Conservation (phyloP, 2,888 invertebrate genomes). For the Rhamphomyia laevipes region DNA sequence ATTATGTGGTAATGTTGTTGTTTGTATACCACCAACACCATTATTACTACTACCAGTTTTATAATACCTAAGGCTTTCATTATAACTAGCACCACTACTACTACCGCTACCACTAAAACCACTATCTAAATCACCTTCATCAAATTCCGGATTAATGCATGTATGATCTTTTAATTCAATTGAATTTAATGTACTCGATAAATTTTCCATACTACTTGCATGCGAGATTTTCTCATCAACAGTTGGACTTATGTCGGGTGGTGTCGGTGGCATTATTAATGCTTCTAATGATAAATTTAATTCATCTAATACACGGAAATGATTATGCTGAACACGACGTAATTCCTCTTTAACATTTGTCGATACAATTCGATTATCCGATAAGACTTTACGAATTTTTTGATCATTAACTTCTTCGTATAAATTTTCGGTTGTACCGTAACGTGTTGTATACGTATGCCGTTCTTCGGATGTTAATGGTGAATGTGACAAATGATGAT, state of each 20-base stretch:
- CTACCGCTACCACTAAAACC: constrained; percentile 55
- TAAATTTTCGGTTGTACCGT: constrained; percentile 63
- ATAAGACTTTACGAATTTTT: constrained; percentile 35
- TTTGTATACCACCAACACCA: constrained; percentile 17
- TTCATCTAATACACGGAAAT: constrained; percentile 73
- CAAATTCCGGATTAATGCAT: constrained; percentile 36
- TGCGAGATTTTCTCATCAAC: constrained; percentile 42
- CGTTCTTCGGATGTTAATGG: constrained; percentile 28
- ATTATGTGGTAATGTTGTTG: constrained; percentile 31
- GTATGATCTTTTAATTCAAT: constrained; percentile 38
- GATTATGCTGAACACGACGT: constrained; percentile 69
- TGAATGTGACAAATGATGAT: background rate
- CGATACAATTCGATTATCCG: constrained; percentile 50
- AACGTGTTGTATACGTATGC: constrained; percentile 64
- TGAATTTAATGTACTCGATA: constrained; percentile 34
- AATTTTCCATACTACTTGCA: constrained; percentile 34
- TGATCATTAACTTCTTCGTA: constrained; percentile 38
- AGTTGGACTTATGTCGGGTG: constrained; percentile 39
- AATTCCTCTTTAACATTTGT: constrained; percentile 72
- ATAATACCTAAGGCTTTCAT: constrained; percentile 52
- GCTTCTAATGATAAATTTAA: constrained; percentile 79
- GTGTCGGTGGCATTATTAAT: constrained; percentile 72
- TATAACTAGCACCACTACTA: constrained; percentile 74
- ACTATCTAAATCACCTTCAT: constrained; percentile 57
- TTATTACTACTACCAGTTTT: constrained; percentile 28